A percentile compares a stretch with the other conserved stretches of the same genome.
Conservation (phyloP, 1,140 invertebrate genomes). For the Eupristina koningsbergeri region DNA sequence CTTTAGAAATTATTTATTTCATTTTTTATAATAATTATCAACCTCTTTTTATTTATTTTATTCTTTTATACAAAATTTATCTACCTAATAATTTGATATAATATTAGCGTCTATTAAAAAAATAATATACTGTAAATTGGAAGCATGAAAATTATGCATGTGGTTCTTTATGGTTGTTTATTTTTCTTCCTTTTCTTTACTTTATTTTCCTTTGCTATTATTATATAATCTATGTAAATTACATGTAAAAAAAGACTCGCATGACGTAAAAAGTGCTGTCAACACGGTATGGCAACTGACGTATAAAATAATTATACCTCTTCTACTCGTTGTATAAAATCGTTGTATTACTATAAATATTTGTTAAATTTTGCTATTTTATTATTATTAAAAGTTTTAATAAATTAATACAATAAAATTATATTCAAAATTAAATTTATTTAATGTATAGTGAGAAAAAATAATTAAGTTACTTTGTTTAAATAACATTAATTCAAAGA, state of each 20-base stretch:
- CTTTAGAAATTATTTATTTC: background rate
- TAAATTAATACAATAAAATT: background rate
- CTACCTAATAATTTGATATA: background rate
- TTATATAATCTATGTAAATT: constrained; percentile 23
- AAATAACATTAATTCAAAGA: too few relatives aligned
- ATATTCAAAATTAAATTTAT: background rate
- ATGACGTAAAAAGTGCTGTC: constrained; percentile 22
- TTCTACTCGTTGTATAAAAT: constrained; percentile 64
- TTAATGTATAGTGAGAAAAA: background rate
- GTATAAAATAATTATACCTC: constrained; percentile 20
- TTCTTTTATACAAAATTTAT: background rate
- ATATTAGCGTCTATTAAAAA: background rate
- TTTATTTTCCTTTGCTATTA: constrained; percentile 1
- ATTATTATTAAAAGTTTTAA: background rate
- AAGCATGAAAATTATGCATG: background rate
- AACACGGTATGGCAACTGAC: constrained; percentile 9
- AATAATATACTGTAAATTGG: background rate
- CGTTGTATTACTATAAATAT: constrained; percentile 60
- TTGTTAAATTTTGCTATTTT: background rate
- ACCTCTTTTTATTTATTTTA: too few relatives aligned
- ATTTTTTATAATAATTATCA: background rate
- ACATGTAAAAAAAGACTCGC: constrained; percentile 41
- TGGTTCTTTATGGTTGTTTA: background rate
- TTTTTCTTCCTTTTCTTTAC: background rate
- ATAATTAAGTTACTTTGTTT: too few relatives aligned